Evolutionary conservation across 2,888 invertebrate species (phyloP).

Genomic region (Lasius platythorax): DNA sequence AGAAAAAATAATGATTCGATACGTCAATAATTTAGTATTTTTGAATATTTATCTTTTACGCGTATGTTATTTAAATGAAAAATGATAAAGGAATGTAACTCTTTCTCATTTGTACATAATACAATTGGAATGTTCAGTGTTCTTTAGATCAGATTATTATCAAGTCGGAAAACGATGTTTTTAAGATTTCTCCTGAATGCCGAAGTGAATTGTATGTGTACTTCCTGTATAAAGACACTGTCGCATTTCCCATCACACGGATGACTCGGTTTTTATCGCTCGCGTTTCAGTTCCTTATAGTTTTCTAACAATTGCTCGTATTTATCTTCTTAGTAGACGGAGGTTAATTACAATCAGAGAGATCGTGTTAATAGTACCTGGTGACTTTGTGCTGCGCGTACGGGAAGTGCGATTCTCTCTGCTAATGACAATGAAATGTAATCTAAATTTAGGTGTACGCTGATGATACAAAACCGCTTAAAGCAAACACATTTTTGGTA

Average conservation of each 20-base stretch:
- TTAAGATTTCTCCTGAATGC: constrained; percentile 26
- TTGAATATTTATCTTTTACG: not conserved
- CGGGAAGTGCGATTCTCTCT: constrained; percentile 22
- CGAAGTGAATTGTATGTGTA: not conserved
- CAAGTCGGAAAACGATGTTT: constrained; percentile 20
- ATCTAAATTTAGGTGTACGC: not conserved
- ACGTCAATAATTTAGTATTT: not conserved
- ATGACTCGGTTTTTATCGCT: constrained; percentile 41
- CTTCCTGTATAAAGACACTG: constrained; percentile 41
- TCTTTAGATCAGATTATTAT: not conserved
- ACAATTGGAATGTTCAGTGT: constrained; percentile 15
- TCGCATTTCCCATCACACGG: constrained; percentile 44
- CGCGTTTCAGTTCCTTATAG: constrained; percentile 16
- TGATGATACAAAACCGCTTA: constrained; percentile 1
- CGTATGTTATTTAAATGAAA: not conserved
- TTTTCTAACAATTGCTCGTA: constrained; percentile 46
- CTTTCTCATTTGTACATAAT: not conserved
- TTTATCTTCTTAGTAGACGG: constrained; percentile 28
- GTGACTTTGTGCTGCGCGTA: constrained; percentile 2
- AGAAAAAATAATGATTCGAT: not conserved
- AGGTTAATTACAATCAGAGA: constrained; percentile 52
- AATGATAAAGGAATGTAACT: not conserved
- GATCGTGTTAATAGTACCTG: constrained; percentile 30
- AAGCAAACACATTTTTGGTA: not conserved
- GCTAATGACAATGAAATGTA: constrained; percentile 1